Base-by-base conservation (phyloP, 2,888 invertebrate species). In the Eledone cirrhosa region DNA sequence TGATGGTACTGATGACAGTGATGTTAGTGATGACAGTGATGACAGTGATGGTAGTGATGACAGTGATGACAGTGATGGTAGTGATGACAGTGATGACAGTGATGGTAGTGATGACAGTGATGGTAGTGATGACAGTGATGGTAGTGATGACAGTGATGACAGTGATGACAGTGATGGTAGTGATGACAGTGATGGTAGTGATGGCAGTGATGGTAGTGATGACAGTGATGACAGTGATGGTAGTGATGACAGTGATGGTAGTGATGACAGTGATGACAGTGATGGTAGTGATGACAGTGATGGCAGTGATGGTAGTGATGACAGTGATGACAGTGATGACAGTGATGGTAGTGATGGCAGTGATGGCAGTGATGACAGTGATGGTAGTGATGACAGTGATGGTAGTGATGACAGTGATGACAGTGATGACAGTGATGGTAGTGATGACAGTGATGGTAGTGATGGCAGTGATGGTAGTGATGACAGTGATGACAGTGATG, bases 371-470 rank as follows among this genome's bases (percentile, higher is more conserved):
- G 53, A 53, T 77, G 77, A 77, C 53, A 48, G 33, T 48, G n/a
- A n/a, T 33, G 77, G 27, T 14, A 27, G 27, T 53, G 77, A 77
- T 53, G 53, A 27, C 53, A 22, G 16, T 53, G 53, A 29, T 14
- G 77, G 53, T 33, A 75, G 76, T 53, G 77, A 53, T 77, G 77
- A 53, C 77, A 22, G n/a, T 48, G 33, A 48, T n/a, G 77, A 53
- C 27, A 27, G 27, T 53, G 77, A 77, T 53, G 22, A 53, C 53
- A 33, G 16, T 16, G 53, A 29, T 33, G 24, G 24, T 27, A 78
- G 78, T 31, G 48, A 16, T 78, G 78, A 78, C 29, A n/a, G 27
- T 78, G 48, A 75, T 59, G 59, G n/a, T 59, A 59, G 59, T 59
- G 59, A 59, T 59, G 16, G n/a, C 59, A 65, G 65, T 29, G 31